Evolutionary conservation across 2,113 vertebrate species (phyloP).

Genomic region (Carlito syrichta): DNA sequence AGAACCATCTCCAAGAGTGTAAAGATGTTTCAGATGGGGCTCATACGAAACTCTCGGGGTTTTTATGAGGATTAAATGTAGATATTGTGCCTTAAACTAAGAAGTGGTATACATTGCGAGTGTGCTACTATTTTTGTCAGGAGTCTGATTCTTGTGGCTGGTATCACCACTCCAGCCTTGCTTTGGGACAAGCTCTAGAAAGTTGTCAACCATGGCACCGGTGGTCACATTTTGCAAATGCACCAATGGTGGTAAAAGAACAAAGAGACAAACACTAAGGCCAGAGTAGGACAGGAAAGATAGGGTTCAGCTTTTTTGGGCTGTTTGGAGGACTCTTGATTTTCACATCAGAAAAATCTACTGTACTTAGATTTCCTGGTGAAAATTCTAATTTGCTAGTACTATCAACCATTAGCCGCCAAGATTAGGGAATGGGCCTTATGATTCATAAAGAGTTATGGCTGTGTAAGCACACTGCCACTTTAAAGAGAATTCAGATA

Average conservation of each 20-base stretch:
- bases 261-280: background rate
- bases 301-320: background rate
- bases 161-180: background rate
- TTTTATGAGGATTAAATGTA: background rate
- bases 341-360: background rate
- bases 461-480: background rate
- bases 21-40: background rate
- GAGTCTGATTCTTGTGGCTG: background rate
- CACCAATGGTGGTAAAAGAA: too few relatives aligned
- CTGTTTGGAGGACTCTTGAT: background rate
- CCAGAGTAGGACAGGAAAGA: background rate
- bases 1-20: background rate
- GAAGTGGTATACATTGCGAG: background rate
- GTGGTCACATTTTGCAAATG: background rate
- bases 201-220: background rate
- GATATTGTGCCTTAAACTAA: background rate
- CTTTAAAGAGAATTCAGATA: background rate
- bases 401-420: background rate
- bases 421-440: background rate
- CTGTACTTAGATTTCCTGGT: background rate
- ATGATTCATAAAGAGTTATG: background rate
- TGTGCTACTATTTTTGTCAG: background rate
- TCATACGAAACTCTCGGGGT: background rate
- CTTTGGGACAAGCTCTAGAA: background rate
- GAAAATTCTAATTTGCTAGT: background rate